Evolutionary conservation across 2,113 vertebrate genomes (phyloP).

Genomic region (Condylura cristata): DNA sequence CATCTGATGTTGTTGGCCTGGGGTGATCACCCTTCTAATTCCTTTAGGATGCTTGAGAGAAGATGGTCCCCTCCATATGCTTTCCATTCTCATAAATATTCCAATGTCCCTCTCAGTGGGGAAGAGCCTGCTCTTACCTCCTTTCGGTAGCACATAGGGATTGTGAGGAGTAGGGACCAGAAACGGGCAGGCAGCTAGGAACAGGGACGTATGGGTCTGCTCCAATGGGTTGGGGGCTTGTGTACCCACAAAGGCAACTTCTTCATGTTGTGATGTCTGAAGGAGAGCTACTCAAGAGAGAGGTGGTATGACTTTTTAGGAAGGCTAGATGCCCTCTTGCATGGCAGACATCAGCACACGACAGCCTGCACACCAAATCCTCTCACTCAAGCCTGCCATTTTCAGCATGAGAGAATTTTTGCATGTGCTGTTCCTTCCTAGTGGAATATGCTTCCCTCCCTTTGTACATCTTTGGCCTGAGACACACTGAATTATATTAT

Average conservation of each 20-base stretch:
- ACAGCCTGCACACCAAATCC: no score
- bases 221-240: no score
- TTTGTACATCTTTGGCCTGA: background rate
- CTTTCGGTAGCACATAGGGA: background rate
- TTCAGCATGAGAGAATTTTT: background rate
- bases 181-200: background rate
- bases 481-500: background rate
- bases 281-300: background rate
- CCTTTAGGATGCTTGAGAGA: constrained; percentile 40
- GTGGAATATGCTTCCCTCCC: background rate
- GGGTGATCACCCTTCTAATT: constrained; percentile 16
- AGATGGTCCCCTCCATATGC: background rate
- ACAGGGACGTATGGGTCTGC: rapidly evolving
- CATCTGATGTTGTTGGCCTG: background rate
- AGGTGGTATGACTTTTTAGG: background rate
- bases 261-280: background rate
- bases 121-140: background rate
- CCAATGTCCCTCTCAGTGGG: background rate
- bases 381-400: background rate
- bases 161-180: background rate
- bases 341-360: background rate
- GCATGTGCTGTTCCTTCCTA: background rate
- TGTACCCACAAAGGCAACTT: background rate
- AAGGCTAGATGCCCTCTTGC: background rate
- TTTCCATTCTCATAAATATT: constrained; percentile 26